Conservation (phyloP, 1,140 invertebrate species). For the Drosophila arawakana region DNA sequence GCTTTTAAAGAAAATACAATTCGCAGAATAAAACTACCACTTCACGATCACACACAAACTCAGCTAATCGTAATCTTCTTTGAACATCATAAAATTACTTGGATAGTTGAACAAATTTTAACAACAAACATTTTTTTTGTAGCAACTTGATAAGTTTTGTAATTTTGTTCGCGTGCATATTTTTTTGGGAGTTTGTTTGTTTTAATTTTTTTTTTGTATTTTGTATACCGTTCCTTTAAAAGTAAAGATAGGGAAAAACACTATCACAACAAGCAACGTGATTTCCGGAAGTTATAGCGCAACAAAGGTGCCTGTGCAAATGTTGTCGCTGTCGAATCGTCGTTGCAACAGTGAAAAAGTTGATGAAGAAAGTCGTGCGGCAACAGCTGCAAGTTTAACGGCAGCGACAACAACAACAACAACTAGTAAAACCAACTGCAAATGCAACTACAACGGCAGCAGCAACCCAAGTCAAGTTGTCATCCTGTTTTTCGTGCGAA, state of each 20-base stretch:
- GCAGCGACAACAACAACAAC: constrained; percentile 27
- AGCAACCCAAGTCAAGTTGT: constrained; percentile 40
- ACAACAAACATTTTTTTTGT: constrained; percentile 56
- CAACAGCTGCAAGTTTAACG: constrained; percentile 65
- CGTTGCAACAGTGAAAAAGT: constrained; percentile 48
- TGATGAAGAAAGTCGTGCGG: constrained; percentile 70
- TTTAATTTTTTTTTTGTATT: constrained; percentile 9
- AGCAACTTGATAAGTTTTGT: constrained; percentile 66
- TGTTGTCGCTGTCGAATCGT: constrained; percentile 72
- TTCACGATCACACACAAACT: no score
- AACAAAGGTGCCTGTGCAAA: constrained; percentile 71
- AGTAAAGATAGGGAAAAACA: constrained; percentile 51
- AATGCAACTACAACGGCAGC: constrained; percentile 29
- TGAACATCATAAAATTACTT: constrained; percentile 46
- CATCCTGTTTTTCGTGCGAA: constrained; percentile 78
- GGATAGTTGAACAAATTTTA: constrained; percentile 69
- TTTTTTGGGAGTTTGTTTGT: constrained; percentile 28
- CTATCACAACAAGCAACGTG: constrained; percentile 71
- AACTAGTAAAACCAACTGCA: constrained; percentile 56
- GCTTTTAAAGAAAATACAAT: no score
- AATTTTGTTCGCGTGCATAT: constrained; percentile 75
- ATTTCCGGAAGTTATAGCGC: constrained; percentile 79
- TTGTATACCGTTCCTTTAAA: constrained; percentile 41
- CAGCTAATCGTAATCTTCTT: no score
- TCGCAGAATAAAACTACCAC: no score